Evolutionary conservation across 2,888 invertebrate genomes (phyloP), one percentile per base, ranked within the genome.

Genomic region (Trissolcus brochymenae): DNA sequence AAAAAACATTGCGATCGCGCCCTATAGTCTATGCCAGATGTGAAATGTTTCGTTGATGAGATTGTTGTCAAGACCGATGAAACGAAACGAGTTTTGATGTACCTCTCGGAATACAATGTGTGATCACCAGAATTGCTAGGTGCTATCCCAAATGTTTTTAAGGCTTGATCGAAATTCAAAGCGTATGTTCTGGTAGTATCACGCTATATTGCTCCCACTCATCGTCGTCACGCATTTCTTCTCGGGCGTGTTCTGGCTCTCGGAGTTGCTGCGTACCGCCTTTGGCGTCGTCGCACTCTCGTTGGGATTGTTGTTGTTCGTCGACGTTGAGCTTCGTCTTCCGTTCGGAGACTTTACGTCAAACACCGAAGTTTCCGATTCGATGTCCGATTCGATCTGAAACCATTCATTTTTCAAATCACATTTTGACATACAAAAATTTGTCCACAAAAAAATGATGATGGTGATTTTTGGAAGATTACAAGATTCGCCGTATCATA

Each of bases 361-460:
- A 84, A 92, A 92, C n/a, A 91, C 91, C 78, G 91, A 91, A 73
- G 91, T 91, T 82, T 93, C 92, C 83, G 92, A 91, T 81, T 93
- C 92, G 76, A 92, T 89, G 85, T 93, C 93, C 72, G 91, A 91
- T 84, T 93, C 93, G 81, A 92, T 90, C 90, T 93, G 90, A 16
- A 90, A 88, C 11, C 41, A 29, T 41, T 13, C 19, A 50, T 61
- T 41, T 41, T 41, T 41, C 2, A 41, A 13, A 2, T 13, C 13
- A 41, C 3, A 41, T 41, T 3, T 19, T 19, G 19, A 1, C 19
- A 2, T 2, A 19, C 1, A 1, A 19, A 19, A 19, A 19, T 19
- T 19, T 19, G 19, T 19, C 19, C 2, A 19, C 1, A 19, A 19
- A 19, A 19, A 19, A 19, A 19, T 2, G 19, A 19, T 19, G 19